Conservation (phyloP, 2,888 invertebrate species). For the Rotaria socialis region DNA sequence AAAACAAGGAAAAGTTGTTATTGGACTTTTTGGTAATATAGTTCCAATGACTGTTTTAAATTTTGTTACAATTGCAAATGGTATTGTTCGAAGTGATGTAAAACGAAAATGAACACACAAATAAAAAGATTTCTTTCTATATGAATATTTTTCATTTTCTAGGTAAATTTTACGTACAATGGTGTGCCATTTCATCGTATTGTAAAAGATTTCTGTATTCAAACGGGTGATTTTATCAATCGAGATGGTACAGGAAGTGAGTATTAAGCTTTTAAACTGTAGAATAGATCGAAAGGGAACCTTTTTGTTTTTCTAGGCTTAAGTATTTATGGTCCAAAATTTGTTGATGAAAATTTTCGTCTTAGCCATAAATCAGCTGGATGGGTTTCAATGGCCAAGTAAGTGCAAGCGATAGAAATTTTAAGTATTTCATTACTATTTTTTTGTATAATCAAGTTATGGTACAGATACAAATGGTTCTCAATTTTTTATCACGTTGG, state of each 20-base stretch:
- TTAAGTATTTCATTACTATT: not conserved
- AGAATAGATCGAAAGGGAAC: not conserved
- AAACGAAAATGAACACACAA: not conserved
- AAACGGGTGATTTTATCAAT: conserved; percentile 58
- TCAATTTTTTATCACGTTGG: conserved; percentile 59
- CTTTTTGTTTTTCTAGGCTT: conserved; percentile 49
- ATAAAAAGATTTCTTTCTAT: not conserved
- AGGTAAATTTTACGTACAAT: conserved; percentile 53
- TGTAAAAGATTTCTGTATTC: conserved; percentile 58
- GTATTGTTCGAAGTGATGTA: conserved; percentile 34
- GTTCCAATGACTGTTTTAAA: conserved; percentile 46
- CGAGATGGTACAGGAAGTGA: conserved; percentile 59
- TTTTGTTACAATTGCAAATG: conserved; percentile 45
- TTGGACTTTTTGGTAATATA: conserved; percentile 45
- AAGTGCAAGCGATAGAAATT: conserved; percentile 52
- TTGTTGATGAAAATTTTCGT: conserved; percentile 58
- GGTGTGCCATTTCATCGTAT: conserved; percentile 56
- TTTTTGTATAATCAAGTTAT: conserved; percentile 48
- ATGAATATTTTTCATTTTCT: not conserved
- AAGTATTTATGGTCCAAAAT: conserved; percentile 57
- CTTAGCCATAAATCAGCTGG: conserved; percentile 56
- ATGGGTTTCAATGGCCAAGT: conserved; percentile 60
- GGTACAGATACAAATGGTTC: conserved; percentile 59
- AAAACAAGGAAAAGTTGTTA: conserved; percentile 24
- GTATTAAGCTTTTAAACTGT: not conserved